Conservation (phyloP, 2,797 vertebrate genomes). For the Myotis findleyi region DNA sequence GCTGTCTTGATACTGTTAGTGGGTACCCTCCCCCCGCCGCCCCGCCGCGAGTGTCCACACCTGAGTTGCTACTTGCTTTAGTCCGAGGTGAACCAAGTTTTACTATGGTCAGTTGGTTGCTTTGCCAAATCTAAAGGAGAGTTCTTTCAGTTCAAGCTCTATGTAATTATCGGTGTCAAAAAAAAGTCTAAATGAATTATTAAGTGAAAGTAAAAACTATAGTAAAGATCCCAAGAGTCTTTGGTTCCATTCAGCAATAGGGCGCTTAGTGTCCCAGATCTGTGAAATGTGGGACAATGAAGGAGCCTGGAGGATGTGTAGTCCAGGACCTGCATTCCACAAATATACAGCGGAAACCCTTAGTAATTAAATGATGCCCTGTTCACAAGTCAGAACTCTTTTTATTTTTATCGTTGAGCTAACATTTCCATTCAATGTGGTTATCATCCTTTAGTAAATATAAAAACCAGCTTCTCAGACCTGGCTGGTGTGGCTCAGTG, state of each 20-base stretch:
- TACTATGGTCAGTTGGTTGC: neutral
- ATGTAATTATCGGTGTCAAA: neutral
- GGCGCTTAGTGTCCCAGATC: neutral
- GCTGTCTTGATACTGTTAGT: neutral
- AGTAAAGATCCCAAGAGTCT: neutral
- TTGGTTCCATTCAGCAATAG: neutral
- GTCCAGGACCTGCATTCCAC: rapidly evolving
- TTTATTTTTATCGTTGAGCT: neutral
- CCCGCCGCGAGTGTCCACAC: no score
- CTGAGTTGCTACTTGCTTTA: neutral
- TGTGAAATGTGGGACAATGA: neutral
- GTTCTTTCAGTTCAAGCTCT: neutral
- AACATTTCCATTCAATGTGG: neutral
- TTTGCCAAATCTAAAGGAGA: neutral
- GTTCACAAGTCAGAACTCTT: neutral
- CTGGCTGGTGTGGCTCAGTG: neutral
- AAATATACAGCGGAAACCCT: rapidly evolving
- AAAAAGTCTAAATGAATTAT: neutral
- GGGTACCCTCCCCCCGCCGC: neutral
- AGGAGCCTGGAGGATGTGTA: neutral
- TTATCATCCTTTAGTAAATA: neutral
- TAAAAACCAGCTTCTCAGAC: neutral
- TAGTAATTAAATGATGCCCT: neutral
- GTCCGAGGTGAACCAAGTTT: neutral
- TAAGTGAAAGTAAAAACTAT: neutral